Base-by-base conservation (phyloP, 2,113 vertebrate genomes). In the Microcebus griseorufus region DNA sequence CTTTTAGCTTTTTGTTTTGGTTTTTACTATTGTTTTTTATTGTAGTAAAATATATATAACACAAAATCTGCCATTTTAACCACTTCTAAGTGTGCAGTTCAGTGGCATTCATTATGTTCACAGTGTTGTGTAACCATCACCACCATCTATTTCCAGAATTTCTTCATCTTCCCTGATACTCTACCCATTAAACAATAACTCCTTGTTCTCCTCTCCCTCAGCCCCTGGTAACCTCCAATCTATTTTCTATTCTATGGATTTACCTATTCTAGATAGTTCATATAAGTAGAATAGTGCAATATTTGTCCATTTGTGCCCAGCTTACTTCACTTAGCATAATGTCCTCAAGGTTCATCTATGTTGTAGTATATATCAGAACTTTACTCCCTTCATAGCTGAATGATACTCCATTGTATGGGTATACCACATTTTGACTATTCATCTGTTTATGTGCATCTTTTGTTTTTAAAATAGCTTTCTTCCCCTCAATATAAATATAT, bases 11-110 rank as follows among this genome's bases (percentile, higher is more conserved):
- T 62, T 81, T 65, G 69, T 51, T 76, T 84, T 88, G 64, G 27
- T 73, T 86, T 75, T 80, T 80, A 45, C 23, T 79, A 9, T 64
- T 73, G 64, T 70, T 62, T 79, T 85, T 81, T 39, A 75, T 87
- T 86, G n/a, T 96, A 32, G 14, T 67, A 37, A 85, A 82, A 87
- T 80, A 60, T 25, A 86, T 53, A 22, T 58, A 76, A n/a, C 92
- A 76, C 65, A 94, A 67, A 94, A 62, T 65, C 69, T 91, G 6
- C 78, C 51, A 64, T n/a, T 65, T 76, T 70, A 79, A 37, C 45
- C 12, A 72, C 84, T 79, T 96, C 85, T 76, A 92, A 96, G 22
- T 53, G 20, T 94, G 72, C 34, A 92, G 8, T 84, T 94, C 25
- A 93, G 7, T 65, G 88, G 23, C n/a, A 39, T 85, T 92, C 62